phyloP scores from a whole-genome alignment of 2,113 vertebrate species.

The Rhabdomys dilectus region DNA sequence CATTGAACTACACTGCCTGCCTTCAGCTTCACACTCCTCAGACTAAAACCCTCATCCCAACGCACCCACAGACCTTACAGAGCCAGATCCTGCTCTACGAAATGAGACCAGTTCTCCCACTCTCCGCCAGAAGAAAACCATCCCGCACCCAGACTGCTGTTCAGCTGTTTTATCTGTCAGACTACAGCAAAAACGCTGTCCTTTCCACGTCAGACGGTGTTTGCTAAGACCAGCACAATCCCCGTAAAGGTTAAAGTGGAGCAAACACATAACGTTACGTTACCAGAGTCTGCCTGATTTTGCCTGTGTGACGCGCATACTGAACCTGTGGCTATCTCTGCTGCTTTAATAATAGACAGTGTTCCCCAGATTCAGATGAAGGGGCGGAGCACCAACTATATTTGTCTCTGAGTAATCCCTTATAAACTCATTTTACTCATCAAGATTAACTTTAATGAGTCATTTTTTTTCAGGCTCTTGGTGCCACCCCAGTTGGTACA shows the following conservation, averaged over 20 bases:
- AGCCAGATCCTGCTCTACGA: not conserved
- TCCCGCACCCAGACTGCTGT: not conserved
- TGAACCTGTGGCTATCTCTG: not conserved
- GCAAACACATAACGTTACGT: not conserved
- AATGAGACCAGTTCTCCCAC: not conserved
- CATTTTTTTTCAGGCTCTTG: not conserved
- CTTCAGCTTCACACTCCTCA: not conserved
- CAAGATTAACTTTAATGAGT: not conserved
- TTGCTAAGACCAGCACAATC: not conserved
- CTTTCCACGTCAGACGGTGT: not conserved
- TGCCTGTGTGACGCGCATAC: not conserved
- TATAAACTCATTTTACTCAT: not conserved
- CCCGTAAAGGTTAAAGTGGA: not conserved
- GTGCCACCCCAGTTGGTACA: not conserved
- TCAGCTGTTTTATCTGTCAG: not conserved
- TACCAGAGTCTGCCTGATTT: not conserved
- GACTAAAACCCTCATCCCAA: not conserved
- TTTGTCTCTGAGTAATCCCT: not conserved
- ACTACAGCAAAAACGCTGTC: not conserved
- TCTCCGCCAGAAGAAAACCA: not conserved
- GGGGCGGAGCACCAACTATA: not conserved
- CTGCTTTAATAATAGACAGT: not conserved
- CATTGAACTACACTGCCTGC: rapidly evolving
- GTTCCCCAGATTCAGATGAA: not conserved
- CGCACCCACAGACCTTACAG: not conserved